Evolutionary conservation across 1,140 invertebrate species (phyloP), one percentile per base, ranked within the genome.

Genomic region (Galendromus occidentalis): DNA sequence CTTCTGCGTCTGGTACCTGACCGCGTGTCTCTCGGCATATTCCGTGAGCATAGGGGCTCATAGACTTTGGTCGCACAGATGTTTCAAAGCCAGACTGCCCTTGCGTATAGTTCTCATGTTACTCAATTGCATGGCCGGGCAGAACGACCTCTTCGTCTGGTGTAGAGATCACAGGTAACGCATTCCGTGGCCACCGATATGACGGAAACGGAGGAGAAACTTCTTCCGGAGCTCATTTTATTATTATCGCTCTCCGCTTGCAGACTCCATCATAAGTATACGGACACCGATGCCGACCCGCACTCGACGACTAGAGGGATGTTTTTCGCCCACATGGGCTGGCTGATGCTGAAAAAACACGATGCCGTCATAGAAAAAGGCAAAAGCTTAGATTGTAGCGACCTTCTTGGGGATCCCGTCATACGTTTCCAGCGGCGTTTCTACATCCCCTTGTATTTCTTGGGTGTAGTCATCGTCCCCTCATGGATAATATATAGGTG

Each of bases 231-330:
- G n/a, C n/a, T n/a, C 45, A 47, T 4, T 47, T 22, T 44, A 12
- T 44, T 44, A 12, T 12, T n/a, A 44, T 44, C 12, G 12, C 18
- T 25, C 14, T 7, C 14, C 45, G 25, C 14, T 59, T 59, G 14
- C 76, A 81, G 93, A 69, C 87, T 95, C 68, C 93, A 98, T 74
- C 93, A 97, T 78, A 97, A 97, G 74, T 96, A 85, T 77, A 88
- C 86, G 4, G 93, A 97, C 75, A 97, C 93, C 0, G 83, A 95
- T 75, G 92, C 91, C 2, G 92, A 97, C 78, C 92, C 93, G 0
- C 91, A 97, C 72, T 95, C 96, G 75, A 88, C 90, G 1, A 90
- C 81, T 5, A 80, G 91, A 17, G 93, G 92, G 1, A 85, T 68
- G 44, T 70, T 70, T 30, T 70, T 68, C 42, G 69, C 69, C 14